Percentiles rank a stretch among this genome's conserved stretches.
Conservation (phyloP, 2,888 invertebrate genomes). For the Acronicta alni region DNA sequence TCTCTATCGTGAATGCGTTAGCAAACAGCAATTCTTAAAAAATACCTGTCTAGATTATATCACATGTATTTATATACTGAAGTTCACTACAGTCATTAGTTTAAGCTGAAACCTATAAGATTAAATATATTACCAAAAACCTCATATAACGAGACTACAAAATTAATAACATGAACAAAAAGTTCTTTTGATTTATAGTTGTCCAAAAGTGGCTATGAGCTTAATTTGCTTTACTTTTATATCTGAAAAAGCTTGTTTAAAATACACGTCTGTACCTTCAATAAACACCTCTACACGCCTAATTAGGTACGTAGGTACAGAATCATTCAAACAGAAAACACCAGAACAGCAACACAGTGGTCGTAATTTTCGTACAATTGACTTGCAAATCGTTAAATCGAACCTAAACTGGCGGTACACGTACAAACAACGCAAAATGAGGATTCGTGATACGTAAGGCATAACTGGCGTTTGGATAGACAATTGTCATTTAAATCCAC, state of each 20-base stretch:
- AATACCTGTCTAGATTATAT: too few relatives aligned
- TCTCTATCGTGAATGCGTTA: too few relatives aligned
- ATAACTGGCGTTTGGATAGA: slow-evolving; percentile 62
- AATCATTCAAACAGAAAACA: slow-evolving; percentile 40
- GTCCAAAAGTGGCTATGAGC: background rate
- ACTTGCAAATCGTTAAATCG: slow-evolving; percentile 45
- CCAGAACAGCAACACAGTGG: slow-evolving; percentile 32
- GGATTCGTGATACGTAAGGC: slow-evolving; percentile 61
- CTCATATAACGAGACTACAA: too few relatives aligned
- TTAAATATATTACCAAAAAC: too few relatives aligned
- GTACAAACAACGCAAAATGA: slow-evolving; percentile 57
- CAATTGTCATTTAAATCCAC: slow-evolving; percentile 71
- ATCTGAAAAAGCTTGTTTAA: background rate
- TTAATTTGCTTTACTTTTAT: background rate
- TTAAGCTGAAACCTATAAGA: too few relatives aligned
- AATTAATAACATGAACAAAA: too few relatives aligned
- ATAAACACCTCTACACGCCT: slow-evolving; percentile 16
- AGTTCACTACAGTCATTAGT: too few relatives aligned
- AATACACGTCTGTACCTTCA: background rate
- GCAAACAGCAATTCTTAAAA: too few relatives aligned
- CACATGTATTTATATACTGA: too few relatives aligned
- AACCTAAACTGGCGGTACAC: slow-evolving; percentile 33
- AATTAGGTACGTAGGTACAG: slow-evolving; percentile 23
- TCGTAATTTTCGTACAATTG: slow-evolving; percentile 42
- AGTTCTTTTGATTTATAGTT: background rate